Evolutionary conservation across 2,888 invertebrate genomes (phyloP), one percentile per base, ranked within the genome.

Genomic region (Sylvicola cinctus): DNA sequence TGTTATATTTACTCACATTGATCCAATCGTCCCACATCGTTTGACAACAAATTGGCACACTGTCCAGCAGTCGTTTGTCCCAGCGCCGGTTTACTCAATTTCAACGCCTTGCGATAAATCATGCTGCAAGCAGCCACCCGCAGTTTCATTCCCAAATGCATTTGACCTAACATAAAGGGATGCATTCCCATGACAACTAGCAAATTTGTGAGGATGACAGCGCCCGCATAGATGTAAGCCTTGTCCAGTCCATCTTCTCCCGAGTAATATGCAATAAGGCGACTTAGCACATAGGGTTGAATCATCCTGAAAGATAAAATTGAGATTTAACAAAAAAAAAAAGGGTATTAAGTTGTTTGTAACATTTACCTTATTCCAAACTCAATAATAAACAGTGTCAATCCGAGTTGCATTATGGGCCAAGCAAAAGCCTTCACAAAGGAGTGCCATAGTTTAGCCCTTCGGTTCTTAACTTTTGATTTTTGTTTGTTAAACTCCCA

Each of bases 21-120:
- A 43, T 58, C 57, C 14, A 38, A 29, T 38, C 58, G 51, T 48
- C 83, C 85, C 41, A 95, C 93, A 58, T 96, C 95, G 52, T 95
- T 96, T 3, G 93, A 90, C 43, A 96, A 65, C 8, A 95, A 66
- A 60, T 95, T 93, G 27, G 93, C 88, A 44, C 74, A 66, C 16
- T 36, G 74, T 3, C 74, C 74, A 23, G 65, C 61, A 2, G 84
- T 81, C 7, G 83, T 83, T 48, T 77, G 68, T 3, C 74, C 72
- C 39, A 87, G 48, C 2, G 84, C 75, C 1, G 68, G 68, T 51
- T 74, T 74, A 46, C 79, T 76, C 14, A 80, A 50, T 34, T 63
- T 62, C 41, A 79, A 52, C 1, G 74, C 63, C 41, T 58, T 80
- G 44, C 74, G 64, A 51, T 75, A 78, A 37, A 81, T 63, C 39